Conservation (phyloP, 2,113 vertebrate genomes). For the Circaetus gallicus region DNA sequence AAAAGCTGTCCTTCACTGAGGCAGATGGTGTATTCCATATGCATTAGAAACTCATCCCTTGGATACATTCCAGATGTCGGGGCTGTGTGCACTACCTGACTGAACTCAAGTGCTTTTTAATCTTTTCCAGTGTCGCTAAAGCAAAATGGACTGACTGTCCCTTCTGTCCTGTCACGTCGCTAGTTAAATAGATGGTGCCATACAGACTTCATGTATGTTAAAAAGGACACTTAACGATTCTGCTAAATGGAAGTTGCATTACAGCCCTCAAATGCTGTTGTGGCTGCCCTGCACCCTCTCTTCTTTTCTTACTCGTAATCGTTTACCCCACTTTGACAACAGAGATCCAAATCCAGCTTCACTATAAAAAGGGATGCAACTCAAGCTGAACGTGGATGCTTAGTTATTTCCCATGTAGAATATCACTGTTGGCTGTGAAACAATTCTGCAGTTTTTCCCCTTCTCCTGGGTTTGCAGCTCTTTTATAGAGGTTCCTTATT, state of each 20-base stretch:
- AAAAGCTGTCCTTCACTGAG: not conserved
- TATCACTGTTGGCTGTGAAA: not conserved
- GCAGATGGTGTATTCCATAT: not conserved
- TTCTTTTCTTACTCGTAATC: not conserved
- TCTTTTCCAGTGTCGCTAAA: not conserved
- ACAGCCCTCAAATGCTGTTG: not conserved
- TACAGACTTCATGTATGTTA: not conserved
- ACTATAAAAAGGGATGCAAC: not conserved
- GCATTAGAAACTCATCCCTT: not conserved
- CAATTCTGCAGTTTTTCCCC: not conserved
- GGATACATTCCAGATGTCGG: not conserved
- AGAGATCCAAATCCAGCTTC: not conserved
- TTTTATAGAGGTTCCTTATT: not conserved
- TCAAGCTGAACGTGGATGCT: not conserved
- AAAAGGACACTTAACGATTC: not conserved
- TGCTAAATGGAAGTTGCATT: not conserved
- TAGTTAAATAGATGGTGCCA: not conserved
- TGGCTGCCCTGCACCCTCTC: not conserved
- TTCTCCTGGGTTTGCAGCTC: not conserved
- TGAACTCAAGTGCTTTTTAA: not conserved
- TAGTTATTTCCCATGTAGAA: not conserved
- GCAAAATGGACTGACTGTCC: not conserved
- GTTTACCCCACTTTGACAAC: not conserved
- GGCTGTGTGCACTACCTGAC: not conserved
- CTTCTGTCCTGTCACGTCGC: not conserved